These are phyloP conservation scores for Ornithoptera priamus DNA, from an alignment of 2,888 invertebrate genomes.

Conservation along the genomic window DNA sequence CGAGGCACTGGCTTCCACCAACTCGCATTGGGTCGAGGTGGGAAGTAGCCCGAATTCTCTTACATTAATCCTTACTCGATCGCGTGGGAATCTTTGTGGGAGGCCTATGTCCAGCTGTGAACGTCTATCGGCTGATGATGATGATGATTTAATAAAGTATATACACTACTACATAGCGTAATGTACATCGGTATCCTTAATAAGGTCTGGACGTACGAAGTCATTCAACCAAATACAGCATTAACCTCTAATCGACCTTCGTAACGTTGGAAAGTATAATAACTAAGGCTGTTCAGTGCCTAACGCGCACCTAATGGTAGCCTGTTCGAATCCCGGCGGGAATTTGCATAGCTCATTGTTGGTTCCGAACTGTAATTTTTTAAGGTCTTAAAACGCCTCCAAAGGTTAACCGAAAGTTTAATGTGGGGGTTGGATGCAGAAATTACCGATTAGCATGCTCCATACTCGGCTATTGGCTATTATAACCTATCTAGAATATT, in stretches of 20 bases:
- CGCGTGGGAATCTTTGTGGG: no score
- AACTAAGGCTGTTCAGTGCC: constrained; percentile 48
- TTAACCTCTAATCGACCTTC: constrained; percentile 34
- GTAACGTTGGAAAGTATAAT: constrained; percentile 56
- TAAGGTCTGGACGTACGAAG: no score
- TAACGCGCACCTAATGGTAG: constrained; percentile 61
- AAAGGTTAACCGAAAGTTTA: neutral
- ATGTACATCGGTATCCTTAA: no score
- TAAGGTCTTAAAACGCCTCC: constrained; percentile 40
- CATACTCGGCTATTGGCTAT: neutral
- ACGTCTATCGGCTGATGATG: no score
- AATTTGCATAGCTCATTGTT: constrained; percentile 77
- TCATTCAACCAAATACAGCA: neutral
- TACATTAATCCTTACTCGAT: no score
- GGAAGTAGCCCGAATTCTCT: no score
- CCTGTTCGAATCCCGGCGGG: constrained; percentile 49
- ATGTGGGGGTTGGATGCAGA: neutral
- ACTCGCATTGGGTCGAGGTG: no score
- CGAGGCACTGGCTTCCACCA: no score
- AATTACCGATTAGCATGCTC: constrained; percentile 4
- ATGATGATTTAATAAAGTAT: no score
- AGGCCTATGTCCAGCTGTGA: no score
- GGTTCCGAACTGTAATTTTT: constrained; percentile 64
- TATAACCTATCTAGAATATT: no score
- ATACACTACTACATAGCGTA: no score